Conservation (phyloP, 2,888 invertebrate species). For the Fragum whitleyi region DNA sequence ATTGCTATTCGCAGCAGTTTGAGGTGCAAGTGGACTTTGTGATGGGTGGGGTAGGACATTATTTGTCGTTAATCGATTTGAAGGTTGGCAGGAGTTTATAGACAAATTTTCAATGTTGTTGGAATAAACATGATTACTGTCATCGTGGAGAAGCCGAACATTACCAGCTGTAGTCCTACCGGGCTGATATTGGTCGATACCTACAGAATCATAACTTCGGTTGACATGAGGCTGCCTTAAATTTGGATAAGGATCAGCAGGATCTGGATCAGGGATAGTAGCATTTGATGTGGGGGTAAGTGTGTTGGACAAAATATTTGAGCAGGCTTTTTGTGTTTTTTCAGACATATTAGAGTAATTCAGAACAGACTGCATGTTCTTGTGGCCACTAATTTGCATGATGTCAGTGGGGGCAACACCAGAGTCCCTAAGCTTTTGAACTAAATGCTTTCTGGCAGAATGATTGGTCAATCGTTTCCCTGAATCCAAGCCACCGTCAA, state of each 20-base stretch:
- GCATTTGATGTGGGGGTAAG: neutral
- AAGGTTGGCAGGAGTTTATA: no score
- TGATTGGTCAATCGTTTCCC: slow-evolving; percentile 42
- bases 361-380: slow-evolving; percentile 47
- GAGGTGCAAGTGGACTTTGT: neutral
- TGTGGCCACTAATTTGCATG: slow-evolving; percentile 55
- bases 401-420: slow-evolving; percentile 47
- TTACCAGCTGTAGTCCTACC: neutral
- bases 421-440: slow-evolving; percentile 39
- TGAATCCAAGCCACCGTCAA: slow-evolving; percentile 31
- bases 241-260: neutral
- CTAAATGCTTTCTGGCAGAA: slow-evolving; percentile 35
- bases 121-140: neutral
- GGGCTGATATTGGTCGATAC: neutral
- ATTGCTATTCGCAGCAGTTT: neutral
- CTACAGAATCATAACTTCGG: neutral
- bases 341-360: slow-evolving; percentile 50
- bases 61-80: no score
- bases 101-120: no score
- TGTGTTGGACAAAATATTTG: slow-evolving; percentile 37
- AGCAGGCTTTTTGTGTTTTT: slow-evolving; percentile 45
- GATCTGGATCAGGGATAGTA: slow-evolving; percentile 11
- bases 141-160: neutral
- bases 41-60: neutral
- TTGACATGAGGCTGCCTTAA: neutral